Conservation (phyloP, 2,797 vertebrate species). For the Cyclopterus lumpus region DNA sequence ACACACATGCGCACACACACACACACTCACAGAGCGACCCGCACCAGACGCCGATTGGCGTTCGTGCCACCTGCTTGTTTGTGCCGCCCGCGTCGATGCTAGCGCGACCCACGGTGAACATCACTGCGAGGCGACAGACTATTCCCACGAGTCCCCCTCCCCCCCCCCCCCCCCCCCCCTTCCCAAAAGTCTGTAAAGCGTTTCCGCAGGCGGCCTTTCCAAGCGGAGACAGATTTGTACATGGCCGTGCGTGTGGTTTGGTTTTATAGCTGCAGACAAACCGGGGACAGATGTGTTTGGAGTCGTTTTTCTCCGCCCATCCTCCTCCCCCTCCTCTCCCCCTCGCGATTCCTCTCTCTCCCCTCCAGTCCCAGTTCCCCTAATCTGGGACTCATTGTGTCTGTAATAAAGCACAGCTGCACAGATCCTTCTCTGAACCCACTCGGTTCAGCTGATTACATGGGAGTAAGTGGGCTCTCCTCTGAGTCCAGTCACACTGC, state of each 20-base stretch:
- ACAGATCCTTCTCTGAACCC: slow-evolving; percentile 76
- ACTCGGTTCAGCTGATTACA: slow-evolving; percentile 79
- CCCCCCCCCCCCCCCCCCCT: neutral
- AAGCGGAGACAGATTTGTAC: slow-evolving; percentile 81
- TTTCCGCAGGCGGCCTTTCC: slow-evolving; percentile 73
- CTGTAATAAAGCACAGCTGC: slow-evolving; percentile 84
- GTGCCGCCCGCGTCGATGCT: slow-evolving; percentile 48
- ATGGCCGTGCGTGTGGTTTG: slow-evolving; percentile 76
- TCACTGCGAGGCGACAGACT: slow-evolving; percentile 65
- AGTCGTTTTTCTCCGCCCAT: slow-evolving; percentile 46
- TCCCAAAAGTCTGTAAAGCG: slow-evolving; percentile 71
- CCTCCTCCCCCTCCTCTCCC: neutral
- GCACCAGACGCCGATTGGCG: slow-evolving; percentile 37
- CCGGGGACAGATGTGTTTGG: slow-evolving; percentile 82
- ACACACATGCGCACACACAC: neutral
- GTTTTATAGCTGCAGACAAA: slow-evolving; percentile 80
- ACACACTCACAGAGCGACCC: neutral
- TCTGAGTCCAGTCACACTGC: slow-evolving; percentile 61
- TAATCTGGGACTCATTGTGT: slow-evolving; percentile 85
- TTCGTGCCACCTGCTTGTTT: slow-evolving; percentile 67
- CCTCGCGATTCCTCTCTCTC: neutral
- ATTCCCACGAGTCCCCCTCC: slow-evolving; percentile 58
- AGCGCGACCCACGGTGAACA: slow-evolving; percentile 63
- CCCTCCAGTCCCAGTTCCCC: slow-evolving; percentile 54
- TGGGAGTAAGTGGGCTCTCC: slow-evolving; percentile 61